Evolutionary conservation across 2,888 invertebrate species (phyloP), one percentile per base, ranked within the genome.

Genomic region (Camptogramma bilineatum): DNA sequence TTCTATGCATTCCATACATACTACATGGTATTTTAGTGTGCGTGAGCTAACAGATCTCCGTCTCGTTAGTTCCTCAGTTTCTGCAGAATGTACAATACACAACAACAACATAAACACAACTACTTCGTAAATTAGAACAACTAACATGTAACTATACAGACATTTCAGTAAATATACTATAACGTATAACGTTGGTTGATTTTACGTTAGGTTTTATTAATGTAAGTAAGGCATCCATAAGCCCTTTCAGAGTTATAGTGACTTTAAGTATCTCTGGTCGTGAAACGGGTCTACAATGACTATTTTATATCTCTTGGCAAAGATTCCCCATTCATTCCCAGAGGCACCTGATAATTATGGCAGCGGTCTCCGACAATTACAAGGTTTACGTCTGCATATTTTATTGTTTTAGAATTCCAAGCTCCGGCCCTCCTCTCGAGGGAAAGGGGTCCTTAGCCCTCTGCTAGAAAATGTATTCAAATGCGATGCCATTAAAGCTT

Each of bases 361-460:
- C 60, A 16, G 16, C 31, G 31, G 16, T 44, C 24, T 19, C 55
- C n/a, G 46, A 44, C 51, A 44, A 51, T 62, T 55, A 51, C 51
- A 54, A 50, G 44, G 4, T 39, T 39, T 31, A 18, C 28, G 17
- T 61, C 42, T 48, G 8, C 21, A 66, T 56, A 66, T 69, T 59
- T 66, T 59, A 66, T 56, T 59, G 62, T 42, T 59, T 52, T 66
- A 48, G 48, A 52, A 52, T 62, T 64, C 24, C 39, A 28, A 54
- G 52, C 39, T 24, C 21, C 19, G 7, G 18, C 24, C 18, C n/a
- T 34, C 34, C 13, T 39, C 28, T 28, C 5, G 28, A 28, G 34
- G 34, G 34, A 13, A 34, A 34, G 2, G 34, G 34, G 0, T 39
- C 34, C 34, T 39, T 13, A 39, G 21, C 9, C 48, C 17, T 18